Conservation (phyloP, 2,113 vertebrate genomes). For the Canis aureus region DNA sequence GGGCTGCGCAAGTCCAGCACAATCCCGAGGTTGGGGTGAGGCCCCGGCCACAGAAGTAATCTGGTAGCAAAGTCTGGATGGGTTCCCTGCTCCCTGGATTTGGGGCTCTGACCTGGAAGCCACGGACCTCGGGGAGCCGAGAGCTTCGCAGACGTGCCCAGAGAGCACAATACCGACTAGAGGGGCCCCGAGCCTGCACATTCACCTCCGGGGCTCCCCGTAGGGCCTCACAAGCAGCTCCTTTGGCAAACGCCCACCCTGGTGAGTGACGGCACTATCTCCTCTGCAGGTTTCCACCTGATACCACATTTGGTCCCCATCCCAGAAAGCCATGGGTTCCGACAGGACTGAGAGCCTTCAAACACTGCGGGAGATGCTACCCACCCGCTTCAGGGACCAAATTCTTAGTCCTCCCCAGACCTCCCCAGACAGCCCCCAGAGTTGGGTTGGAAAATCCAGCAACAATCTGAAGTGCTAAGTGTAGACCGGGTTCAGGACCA, state of each 20-base stretch:
- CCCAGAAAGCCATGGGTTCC: not conserved
- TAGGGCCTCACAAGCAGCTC: rapidly evolving
- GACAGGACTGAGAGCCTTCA: not conserved
- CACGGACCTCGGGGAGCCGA: rapidly evolving
- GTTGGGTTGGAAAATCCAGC: slow-evolving; percentile 88
- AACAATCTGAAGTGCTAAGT: slow-evolving; percentile 90
- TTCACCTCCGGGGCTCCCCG: not conserved
- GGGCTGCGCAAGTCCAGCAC: rapidly evolving
- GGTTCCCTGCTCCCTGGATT: not conserved
- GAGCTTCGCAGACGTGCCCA: not conserved
- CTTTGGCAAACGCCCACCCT: not conserved
- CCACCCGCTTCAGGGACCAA: not conserved
- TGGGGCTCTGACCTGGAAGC: not conserved
- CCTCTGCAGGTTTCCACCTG: not conserved
- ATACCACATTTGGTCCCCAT: not conserved
- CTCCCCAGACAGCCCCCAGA: slow-evolving; percentile 90
- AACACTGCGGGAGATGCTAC: not conserved
- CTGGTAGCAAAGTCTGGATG: not conserved
- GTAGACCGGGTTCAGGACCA: slow-evolving; percentile 89
- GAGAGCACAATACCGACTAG: not conserved
- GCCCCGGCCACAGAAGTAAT: rapidly evolving
- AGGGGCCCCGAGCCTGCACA: rapidly evolving
- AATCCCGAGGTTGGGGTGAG: no score
- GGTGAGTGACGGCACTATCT: not conserved
- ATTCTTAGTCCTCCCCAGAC: slow-evolving; percentile 87